Conservation (phyloP, 35 echinoderm and acorn worm genomes). For the Holothuria glaberrima region DNA sequence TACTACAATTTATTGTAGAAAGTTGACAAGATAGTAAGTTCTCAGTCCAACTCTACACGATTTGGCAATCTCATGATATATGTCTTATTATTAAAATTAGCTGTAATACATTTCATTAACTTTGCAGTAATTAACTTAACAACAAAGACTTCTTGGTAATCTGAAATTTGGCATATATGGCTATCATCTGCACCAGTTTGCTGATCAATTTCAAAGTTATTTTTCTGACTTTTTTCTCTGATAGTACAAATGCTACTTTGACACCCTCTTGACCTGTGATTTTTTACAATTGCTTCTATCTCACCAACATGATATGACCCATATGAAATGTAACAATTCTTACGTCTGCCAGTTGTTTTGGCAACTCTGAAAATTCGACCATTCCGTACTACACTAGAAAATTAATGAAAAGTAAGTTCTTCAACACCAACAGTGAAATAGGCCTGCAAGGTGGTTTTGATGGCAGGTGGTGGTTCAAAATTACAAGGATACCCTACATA, state of each 20-base stretch:
- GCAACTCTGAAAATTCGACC: neutral
- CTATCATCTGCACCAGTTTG: neutral
- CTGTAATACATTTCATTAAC: neutral
- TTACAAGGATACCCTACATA: neutral
- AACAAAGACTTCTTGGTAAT: neutral
- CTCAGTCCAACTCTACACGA: slow-evolving; percentile 24
- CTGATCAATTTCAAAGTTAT: no score
- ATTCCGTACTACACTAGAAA: neutral
- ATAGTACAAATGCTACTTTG: slow-evolving; percentile 1
- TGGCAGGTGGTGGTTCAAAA: neutral
- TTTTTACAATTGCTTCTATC: neutral
- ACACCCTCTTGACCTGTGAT: neutral
- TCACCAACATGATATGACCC: neutral
- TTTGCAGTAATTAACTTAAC: neutral
- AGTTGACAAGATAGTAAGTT: neutral
- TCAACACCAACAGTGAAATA: neutral
- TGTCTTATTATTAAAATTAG: neutral
- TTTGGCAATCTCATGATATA: slow-evolving; percentile 35
- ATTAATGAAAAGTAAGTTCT: neutral
- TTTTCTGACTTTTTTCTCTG: neutral
- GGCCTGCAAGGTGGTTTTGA: neutral
- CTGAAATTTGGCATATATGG: slow-evolving; percentile 15
- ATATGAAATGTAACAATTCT: slow-evolving; percentile 8
- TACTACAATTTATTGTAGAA: no score
- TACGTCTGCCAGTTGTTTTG: neutral